A percentile compares a stretch with the other conserved stretches of the same genome.
Conservation (phyloP, 2,797 vertebrate genomes). For the Gadopsis bispinosus region DNA sequence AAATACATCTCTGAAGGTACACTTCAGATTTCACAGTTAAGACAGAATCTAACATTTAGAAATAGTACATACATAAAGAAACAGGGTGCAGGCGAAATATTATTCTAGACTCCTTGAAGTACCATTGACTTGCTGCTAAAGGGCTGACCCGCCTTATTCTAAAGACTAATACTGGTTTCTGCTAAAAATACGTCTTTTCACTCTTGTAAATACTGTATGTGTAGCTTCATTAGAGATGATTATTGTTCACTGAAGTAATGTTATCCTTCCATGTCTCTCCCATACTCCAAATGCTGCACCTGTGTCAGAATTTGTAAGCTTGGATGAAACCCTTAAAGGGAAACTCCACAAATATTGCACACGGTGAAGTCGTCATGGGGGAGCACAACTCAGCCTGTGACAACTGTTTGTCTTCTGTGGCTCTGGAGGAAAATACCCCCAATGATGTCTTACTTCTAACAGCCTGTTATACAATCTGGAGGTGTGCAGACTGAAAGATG, state of each 20-base stretch:
- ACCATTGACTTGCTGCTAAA: background rate
- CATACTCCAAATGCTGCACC: no score
- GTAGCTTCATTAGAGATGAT: constrained; percentile 1
- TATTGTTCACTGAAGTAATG: background rate
- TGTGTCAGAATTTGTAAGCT: background rate
- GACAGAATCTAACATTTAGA: constrained; percentile 16
- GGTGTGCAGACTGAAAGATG: no score
- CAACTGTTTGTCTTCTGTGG: background rate
- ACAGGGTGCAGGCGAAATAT: background rate
- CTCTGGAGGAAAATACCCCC: background rate
- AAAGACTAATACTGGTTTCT: background rate
- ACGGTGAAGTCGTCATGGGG: background rate
- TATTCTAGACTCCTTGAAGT: background rate
- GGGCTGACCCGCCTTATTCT: no score
- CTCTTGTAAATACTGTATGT: background rate
- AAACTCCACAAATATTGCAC: background rate
- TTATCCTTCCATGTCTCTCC: background rate
- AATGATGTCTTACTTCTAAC: background rate
- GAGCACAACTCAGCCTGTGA: background rate
- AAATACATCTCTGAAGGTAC: constrained; percentile 20
- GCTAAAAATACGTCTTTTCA: background rate
- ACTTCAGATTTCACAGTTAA: constrained; percentile 10
- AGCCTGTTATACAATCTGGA: background rate
- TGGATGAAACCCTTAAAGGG: background rate
- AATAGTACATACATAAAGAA: constrained; percentile 16